Base-by-base conservation (phyloP, 1,140 invertebrate species). In the Drosophila tristis region DNA sequence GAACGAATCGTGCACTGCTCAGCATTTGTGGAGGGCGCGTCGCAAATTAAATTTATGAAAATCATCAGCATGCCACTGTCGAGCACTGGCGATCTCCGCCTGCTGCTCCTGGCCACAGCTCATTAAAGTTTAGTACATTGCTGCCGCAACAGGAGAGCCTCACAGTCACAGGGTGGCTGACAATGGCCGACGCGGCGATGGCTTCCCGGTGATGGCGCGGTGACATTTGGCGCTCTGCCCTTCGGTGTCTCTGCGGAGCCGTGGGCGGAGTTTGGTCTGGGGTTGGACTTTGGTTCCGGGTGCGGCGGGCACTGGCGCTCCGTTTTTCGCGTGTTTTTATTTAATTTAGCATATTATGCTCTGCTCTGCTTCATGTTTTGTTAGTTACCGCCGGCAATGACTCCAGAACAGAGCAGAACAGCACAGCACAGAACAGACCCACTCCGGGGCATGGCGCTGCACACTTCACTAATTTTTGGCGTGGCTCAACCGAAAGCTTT, bases 281-380 rank as follows among this genome's bases (percentile, higher is more conserved):
- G 31, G 26, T 7, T 29, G 26, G 5, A 4, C 26, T 29, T 35
- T 35, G 35, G 35, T 39, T 39, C 35, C 35, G 35, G 35, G 35
- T 13, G 35, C 13, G 35, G 35, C 9, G 31, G 31, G 31, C 0
- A 3, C 35, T 64, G 50, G 20, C 20, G 44, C 49, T 31, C 26
- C 57, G 58, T 58, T 64, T 54, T 61, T 64, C 68, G 63, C 79
- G 74, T 80, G 81, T 82, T 87, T 87, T 81, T 62, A 66, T 87
- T 87, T 82, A 89, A 87, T 82, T 78, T 70, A 76, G 59, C 65
- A 80, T 80, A 60, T 67, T 82, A 72, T 87, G 70, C 67, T 81
- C 60, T 87, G 70, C 67, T 81, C 60, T 71, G 62, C 57, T 71
- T 72, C 63, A 72, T 82, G 78, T 75, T 71, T 78, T 64, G 82